These are phyloP conservation scores for Colletes latitarsis DNA, from an alignment of 1,140 invertebrate genomes.

Conservation along the genomic window DNA sequence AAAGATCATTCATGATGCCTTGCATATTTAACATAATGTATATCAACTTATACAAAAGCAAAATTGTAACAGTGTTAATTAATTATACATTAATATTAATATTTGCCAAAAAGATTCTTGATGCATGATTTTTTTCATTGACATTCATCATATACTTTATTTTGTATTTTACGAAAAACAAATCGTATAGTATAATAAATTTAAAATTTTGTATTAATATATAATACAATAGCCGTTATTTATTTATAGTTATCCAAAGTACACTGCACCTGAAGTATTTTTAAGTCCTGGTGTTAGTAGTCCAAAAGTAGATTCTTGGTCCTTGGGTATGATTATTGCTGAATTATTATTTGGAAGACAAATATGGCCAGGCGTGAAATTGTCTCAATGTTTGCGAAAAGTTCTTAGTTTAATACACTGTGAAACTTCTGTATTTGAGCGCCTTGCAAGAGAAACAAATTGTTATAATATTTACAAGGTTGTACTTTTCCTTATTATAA, in stretches of 20 bases:
- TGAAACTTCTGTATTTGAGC: conserved; percentile 85
- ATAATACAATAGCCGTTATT: conserved; percentile 24
- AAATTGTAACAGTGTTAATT: too few species aligned
- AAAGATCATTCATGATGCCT: too few species aligned
- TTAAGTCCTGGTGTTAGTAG: conserved; percentile 83
- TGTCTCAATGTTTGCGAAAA: conserved; percentile 88
- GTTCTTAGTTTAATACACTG: conserved; percentile 86
- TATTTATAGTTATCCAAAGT: conserved; percentile 85
- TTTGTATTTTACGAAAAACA: too few species aligned
- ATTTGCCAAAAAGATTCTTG: too few species aligned
- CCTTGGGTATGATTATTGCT: conserved; percentile 92
- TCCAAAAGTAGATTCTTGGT: conserved; percentile 94
- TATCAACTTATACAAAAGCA: too few species aligned
- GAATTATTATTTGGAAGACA: conserved; percentile 86
- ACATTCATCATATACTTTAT: too few species aligned
- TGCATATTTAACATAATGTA: too few species aligned
- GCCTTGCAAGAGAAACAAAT: conserved; percentile 89
- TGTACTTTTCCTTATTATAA: conserved; percentile 37
- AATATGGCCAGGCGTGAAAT: conserved; percentile 88
- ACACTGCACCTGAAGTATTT: conserved; percentile 93
- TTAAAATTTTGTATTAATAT: conserved; percentile 5
- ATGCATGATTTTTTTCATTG: too few species aligned
- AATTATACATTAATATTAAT: too few species aligned
- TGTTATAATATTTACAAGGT: conserved; percentile 85
- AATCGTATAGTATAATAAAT: not conserved